phyloP scores from a whole-genome alignment of 2,888 invertebrate genomes.

The Epinotia demarniana region DNA sequence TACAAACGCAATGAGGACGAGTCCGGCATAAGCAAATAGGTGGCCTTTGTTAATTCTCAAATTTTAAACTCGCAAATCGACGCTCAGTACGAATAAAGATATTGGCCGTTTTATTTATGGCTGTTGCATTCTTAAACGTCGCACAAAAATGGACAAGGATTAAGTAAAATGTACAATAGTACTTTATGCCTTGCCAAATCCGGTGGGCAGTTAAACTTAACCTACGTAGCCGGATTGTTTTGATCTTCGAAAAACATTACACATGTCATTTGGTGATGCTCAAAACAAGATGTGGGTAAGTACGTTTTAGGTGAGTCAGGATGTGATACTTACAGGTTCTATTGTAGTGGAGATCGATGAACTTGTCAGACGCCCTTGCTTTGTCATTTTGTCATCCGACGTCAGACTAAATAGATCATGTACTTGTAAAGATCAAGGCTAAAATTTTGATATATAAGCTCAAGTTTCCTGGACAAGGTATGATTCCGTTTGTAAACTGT shows the following conservation, averaged over 20 bases:
- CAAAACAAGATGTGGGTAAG: constrained; percentile 32
- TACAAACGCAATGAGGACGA: constrained; percentile 70
- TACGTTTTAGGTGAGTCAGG: constrained; percentile 59
- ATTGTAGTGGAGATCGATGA: constrained; percentile 60
- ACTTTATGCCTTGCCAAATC: constrained; percentile 28
- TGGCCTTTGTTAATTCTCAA: constrained; percentile 70
- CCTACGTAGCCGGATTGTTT: constrained; percentile 23
- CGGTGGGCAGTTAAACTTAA: constrained; percentile 8
- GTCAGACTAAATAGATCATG: constrained; percentile 57
- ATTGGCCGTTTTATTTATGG: constrained; percentile 44
- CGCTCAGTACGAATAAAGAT: constrained; percentile 55
- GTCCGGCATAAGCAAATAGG: constrained; percentile 74
- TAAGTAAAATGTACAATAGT: constrained; percentile 16
- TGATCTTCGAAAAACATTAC: constrained; percentile 22
- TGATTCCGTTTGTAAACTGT: constrained; percentile 57
- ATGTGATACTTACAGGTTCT: constrained; percentile 52
- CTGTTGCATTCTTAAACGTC: constrained; percentile 20
- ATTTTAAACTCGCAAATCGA: constrained; percentile 57
- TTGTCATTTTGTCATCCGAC: constrained; percentile 57
- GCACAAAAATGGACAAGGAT: constrained; percentile 20
- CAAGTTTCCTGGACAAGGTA: constrained; percentile 47
- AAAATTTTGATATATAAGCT: constrained; percentile 65
- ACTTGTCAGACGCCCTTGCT: constrained; percentile 54
- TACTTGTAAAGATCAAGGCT: constrained; percentile 68
- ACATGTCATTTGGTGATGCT: constrained; percentile 26